A percentile compares a stretch with the other conserved stretches of the same genome.
Conservation (phyloP, 1,140 invertebrate species). For the Conus ventricosus region DNA sequence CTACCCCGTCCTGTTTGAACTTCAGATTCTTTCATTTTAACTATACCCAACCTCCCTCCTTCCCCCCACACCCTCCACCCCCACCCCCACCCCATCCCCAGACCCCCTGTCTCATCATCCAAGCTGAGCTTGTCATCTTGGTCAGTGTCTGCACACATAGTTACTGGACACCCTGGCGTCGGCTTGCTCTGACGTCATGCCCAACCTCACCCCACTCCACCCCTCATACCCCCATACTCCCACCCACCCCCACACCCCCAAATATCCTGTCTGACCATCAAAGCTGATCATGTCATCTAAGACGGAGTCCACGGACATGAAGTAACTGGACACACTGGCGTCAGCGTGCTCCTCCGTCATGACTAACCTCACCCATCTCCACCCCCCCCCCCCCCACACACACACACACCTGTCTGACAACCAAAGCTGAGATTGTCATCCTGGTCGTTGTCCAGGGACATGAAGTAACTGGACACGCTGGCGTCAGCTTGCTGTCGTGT, state of each 20-base stretch:
- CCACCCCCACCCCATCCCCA: no score
- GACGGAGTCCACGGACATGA: conserved; percentile 58
- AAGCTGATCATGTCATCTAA: conserved; percentile 53
- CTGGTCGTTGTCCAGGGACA: conserved; percentile 54
- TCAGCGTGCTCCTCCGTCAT: conserved; percentile 54
- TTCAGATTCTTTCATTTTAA: no score
- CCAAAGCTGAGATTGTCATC: conserved; percentile 56
- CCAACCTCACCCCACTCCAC: conserved; percentile 40
- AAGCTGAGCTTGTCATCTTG: conserved; percentile 54
- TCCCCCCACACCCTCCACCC: no score
- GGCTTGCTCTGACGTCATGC: conserved; percentile 54
- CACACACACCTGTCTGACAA: conserved; percentile 48
- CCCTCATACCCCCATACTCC: no score
- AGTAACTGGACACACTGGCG: conserved; percentile 55
- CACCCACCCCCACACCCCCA: no score
- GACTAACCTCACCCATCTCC: no score
- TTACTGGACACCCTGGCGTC: conserved; percentile 52
- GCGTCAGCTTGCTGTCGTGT: conserved; percentile 48
- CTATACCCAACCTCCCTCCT: no score
- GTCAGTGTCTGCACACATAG: conserved; percentile 60
- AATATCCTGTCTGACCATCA: conserved; percentile 48
- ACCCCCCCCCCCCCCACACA: no score
- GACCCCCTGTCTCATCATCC: conserved; percentile 48
- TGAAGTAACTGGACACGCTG: conserved; percentile 58
- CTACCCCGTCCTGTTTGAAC: no score